Evolutionary conservation across 2,113 vertebrate species (phyloP).

Genomic region (Thamnaconus septentrionalis): DNA sequence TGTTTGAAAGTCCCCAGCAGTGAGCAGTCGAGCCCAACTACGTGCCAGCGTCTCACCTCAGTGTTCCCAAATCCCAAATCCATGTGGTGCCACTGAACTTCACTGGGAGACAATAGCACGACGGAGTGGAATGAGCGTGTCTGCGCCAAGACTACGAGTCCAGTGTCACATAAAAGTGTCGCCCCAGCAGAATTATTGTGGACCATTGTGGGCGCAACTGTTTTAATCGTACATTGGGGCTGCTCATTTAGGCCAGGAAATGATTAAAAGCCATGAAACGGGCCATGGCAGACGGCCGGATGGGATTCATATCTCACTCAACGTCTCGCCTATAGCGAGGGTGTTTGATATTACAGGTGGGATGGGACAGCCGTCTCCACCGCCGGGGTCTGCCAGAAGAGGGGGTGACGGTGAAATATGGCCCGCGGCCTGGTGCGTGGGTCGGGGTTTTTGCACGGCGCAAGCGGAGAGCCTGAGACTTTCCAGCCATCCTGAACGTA

Average conservation of each 20-base stretch:
- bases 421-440: neutral
- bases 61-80: too few relatives aligned
- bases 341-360: slow-evolving; percentile 56
- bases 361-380: slow-evolving; percentile 43
- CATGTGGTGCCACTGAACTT: too few relatives aligned
- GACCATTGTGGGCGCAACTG: slow-evolving; percentile 29
- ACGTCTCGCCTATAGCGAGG: slow-evolving; percentile 8
- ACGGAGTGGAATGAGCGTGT: too few relatives aligned
- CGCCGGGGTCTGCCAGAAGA: slow-evolving; percentile 8
- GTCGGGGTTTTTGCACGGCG: neutral
- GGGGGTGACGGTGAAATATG: slow-evolving; percentile 25
- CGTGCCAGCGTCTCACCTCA: too few relatives aligned
- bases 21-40: neutral
- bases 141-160: too few relatives aligned
- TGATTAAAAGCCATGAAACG: slow-evolving; percentile 38
- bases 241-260: slow-evolving; percentile 32
- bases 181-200: too few relatives aligned
- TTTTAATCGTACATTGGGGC: neutral
- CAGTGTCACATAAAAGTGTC: too few relatives aligned
- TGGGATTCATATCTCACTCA: slow-evolving; percentile 47
- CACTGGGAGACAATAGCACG: too few relatives aligned
- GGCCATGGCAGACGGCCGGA: slow-evolving; percentile 5
- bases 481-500: too few relatives aligned
- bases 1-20: slow-evolving; percentile 10
- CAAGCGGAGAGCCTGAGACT: too few relatives aligned